Evolutionary conservation across 2,113 vertebrate genomes (phyloP).

Genomic region (Centropus unirufus): DNA sequence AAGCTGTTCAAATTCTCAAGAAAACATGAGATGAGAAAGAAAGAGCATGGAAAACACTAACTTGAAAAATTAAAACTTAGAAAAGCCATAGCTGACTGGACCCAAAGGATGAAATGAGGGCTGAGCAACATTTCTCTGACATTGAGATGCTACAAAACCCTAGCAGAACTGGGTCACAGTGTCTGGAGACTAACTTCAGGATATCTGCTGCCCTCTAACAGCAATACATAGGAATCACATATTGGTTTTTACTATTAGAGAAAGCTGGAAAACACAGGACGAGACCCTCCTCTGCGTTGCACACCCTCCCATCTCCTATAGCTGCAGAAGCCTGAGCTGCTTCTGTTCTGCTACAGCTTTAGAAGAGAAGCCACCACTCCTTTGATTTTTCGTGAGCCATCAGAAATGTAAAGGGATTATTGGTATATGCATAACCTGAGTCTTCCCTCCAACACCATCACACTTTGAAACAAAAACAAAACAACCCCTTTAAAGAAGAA

Average conservation of each 20-base stretch:
- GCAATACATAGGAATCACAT: background rate
- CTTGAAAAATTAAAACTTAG: background rate
- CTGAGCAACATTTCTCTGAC: background rate
- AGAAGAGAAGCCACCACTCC: background rate
- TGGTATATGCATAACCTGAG: background rate
- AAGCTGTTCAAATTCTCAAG: background rate
- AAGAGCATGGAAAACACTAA: background rate
- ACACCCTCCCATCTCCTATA: background rate
- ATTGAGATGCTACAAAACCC: background rate
- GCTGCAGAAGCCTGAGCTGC: rapidly evolving
- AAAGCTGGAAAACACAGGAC: background rate
- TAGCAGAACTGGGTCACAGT: background rate
- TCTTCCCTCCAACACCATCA: background rate
- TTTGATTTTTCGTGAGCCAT: background rate
- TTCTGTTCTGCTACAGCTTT: rapidly evolving
- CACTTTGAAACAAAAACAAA: background rate
- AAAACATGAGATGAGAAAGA: background rate
- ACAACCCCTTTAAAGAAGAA: background rate
- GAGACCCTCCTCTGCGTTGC: background rate
- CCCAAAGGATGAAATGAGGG: background rate
- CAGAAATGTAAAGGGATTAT: background rate
- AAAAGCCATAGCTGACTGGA: background rate
- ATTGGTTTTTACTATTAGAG: rapidly evolving
- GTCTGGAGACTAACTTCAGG: background rate
- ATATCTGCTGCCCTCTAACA: slow-evolving; percentile 63